Evolutionary conservation across 2,888 invertebrate genomes (phyloP).

Genomic region (Phalangium opilio): DNA sequence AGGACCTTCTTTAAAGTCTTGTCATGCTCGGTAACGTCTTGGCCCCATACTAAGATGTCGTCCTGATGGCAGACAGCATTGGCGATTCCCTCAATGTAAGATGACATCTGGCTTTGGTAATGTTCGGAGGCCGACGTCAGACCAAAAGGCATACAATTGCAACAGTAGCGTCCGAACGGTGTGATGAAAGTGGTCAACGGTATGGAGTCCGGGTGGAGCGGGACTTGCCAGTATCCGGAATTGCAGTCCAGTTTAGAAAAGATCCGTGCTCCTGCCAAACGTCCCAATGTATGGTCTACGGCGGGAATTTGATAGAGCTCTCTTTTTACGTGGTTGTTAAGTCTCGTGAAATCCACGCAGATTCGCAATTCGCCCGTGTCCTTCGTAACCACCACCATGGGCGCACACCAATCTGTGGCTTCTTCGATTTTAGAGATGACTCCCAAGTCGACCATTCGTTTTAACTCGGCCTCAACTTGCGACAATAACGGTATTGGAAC

Average conservation of each 20-base stretch:
- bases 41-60: constrained; percentile 1
- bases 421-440: too few relatives aligned
- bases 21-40: background rate
- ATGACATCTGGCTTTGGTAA: background rate
- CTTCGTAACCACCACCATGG: too few relatives aligned
- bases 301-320: background rate
- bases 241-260: too few relatives aligned
- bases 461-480: too few relatives aligned
- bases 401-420: too few relatives aligned
- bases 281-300: too few relatives aligned
- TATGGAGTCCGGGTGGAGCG: too few relatives aligned
- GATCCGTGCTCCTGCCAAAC: too few relatives aligned
- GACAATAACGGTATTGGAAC: too few relatives aligned
- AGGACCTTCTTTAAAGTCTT: background rate
- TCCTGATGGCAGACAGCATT: background rate
- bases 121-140: constrained; percentile 1
- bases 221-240: too few relatives aligned
- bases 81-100: background rate
- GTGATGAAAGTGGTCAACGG: constrained; percentile 3
- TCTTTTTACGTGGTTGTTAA: background rate
- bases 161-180: constrained; percentile 2
- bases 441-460: too few relatives aligned
- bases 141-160: constrained; percentile 3
- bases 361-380: background rate
- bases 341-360: background rate